These are phyloP conservation scores for Addax nasomaculatus DNA, from an alignment of 2,113 vertebrate species.

Conservation along the genomic window DNA sequence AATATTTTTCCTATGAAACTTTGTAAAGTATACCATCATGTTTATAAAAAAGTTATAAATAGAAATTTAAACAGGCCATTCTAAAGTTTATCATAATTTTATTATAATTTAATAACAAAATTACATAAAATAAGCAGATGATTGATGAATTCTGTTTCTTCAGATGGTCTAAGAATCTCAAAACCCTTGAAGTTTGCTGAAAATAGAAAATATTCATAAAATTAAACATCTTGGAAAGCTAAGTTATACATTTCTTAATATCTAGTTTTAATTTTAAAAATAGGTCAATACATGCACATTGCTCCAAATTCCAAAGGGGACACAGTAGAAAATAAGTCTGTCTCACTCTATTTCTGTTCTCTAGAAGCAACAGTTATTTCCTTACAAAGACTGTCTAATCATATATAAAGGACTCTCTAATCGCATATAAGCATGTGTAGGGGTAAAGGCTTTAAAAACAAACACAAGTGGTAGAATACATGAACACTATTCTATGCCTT, in stretches of 20 bases:
- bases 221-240: slow-evolving; percentile 21
- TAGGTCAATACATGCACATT: background rate
- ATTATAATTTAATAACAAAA: slow-evolving; percentile 44
- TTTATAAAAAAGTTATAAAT: background rate
- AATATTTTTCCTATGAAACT: slow-evolving; percentile 35
- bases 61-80: background rate
- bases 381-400: background rate
- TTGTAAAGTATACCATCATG: background rate
- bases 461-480: background rate
- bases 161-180: slow-evolving; percentile 65
- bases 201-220: slow-evolving; percentile 66
- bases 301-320: background rate
- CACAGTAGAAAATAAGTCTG: background rate
- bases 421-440: background rate
- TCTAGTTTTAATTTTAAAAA: slow-evolving; percentile 30
- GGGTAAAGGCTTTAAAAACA: background rate
- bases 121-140: background rate
- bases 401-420: background rate
- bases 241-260: slow-evolving; percentile 20
- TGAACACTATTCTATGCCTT: background rate
- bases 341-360: background rate
- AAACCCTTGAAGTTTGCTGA: slow-evolving; percentile 85
- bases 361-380: background rate
- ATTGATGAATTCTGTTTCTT: background rate
- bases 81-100: background rate